Conservation (phyloP, 2,888 invertebrate species). For the Nemotelus pantherinus region DNA sequence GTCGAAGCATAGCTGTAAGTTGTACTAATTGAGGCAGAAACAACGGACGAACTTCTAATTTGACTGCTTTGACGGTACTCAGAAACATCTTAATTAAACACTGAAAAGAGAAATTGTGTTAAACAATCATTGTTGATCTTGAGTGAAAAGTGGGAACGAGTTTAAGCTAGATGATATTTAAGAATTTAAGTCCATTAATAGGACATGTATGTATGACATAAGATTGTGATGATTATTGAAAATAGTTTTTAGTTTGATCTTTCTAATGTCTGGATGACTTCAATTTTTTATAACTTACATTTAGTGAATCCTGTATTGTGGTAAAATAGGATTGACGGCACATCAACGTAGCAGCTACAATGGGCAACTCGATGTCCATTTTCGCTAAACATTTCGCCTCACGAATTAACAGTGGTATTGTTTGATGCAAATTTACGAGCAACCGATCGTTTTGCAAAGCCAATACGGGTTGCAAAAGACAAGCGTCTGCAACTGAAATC, state of each 20-base stretch:
- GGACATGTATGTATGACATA: no score
- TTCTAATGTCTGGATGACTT: no score
- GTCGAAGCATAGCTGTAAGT: conserved; percentile 82
- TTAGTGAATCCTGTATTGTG: conserved; percentile 78
- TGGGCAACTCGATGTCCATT: conserved; percentile 81
- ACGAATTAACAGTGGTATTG: conserved; percentile 78
- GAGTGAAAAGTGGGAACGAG: no score
- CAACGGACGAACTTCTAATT: conserved; percentile 88
- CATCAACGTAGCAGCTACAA: conserved; percentile 81
- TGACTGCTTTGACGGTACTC: conserved; percentile 77
- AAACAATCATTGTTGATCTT: no score
- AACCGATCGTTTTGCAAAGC: conserved; percentile 69
- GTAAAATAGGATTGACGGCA: conserved; percentile 81
- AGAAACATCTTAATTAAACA: conserved; percentile 81
- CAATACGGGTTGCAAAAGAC: conserved; percentile 62
- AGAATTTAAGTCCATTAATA: no score
- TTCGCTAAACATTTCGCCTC: conserved; percentile 88
- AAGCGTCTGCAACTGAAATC: conserved; percentile 63
- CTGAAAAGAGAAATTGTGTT: conserved; percentile 62
- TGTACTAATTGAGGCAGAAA: conserved; percentile 88
- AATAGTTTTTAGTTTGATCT: no score
- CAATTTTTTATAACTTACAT: conserved; percentile 65
- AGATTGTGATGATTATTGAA: no score
- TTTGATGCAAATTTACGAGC: conserved; percentile 80
- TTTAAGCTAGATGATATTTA: no score